phyloP scores from a whole-genome alignment of 2,888 invertebrate genomes.

The Morinoia aosen region DNA sequence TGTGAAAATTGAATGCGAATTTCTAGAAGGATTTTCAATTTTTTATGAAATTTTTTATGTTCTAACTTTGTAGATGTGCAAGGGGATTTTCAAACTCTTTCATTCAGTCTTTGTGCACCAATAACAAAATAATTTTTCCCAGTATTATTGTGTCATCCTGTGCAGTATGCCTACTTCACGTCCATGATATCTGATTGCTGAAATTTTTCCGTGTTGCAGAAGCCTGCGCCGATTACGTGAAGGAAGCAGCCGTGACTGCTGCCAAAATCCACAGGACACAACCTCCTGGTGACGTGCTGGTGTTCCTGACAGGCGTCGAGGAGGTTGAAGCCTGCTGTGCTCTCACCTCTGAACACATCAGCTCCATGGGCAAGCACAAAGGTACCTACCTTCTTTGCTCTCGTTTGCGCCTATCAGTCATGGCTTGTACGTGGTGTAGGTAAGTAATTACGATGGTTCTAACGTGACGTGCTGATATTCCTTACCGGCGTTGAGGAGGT shows the following conservation, averaged over 20 bases:
- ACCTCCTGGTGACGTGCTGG: slow-evolving; percentile 87
- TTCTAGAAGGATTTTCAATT: too few relatives aligned
- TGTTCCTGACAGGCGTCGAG: slow-evolving; percentile 94
- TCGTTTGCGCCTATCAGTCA: not conserved
- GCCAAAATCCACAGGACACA: slow-evolving; percentile 85
- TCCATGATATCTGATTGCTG: not conserved
- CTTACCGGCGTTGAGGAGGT: slow-evolving; percentile 96
- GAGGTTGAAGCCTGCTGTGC: slow-evolving; percentile 87
- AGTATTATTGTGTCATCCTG: too few relatives aligned
- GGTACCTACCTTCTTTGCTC: not conserved
- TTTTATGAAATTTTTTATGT: too few relatives aligned
- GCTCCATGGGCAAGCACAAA: not conserved
- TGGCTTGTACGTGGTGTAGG: too few relatives aligned
- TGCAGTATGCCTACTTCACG: too few relatives aligned
- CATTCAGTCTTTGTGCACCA: too few relatives aligned
- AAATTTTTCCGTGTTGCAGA: slow-evolving; percentile 72
- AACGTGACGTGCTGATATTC: slow-evolving; percentile 93
- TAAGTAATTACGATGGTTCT: too few relatives aligned
- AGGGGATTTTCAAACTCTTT: too few relatives aligned
- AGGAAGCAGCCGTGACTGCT: slow-evolving; percentile 87
- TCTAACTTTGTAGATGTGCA: too few relatives aligned
- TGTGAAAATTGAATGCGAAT: too few relatives aligned
- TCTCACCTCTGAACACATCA: slow-evolving; percentile 77
- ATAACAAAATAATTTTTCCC: too few relatives aligned
- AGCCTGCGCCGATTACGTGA: slow-evolving; percentile 91